Conservation (phyloP, 2,797 vertebrate species). For the Pelochelys cantorii region DNA sequence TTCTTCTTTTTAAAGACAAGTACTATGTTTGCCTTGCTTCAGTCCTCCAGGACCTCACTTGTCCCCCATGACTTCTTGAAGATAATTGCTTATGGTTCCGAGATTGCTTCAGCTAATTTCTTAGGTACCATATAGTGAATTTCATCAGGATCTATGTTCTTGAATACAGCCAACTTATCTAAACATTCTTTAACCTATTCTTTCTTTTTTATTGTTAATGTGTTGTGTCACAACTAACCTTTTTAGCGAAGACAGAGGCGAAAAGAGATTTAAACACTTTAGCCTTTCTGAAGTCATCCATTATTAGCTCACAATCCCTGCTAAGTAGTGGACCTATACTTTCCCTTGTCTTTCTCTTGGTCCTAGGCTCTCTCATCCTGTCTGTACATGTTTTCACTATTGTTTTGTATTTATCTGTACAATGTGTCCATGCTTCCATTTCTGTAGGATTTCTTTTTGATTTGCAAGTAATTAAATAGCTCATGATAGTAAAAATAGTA, state of each 20-base stretch:
- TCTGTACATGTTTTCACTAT: neutral
- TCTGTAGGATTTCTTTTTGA: neutral
- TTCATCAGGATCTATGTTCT: neutral
- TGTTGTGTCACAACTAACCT: neutral
- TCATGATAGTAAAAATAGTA: neutral
- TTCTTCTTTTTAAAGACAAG: neutral
- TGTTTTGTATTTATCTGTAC: neutral
- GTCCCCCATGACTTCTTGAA: neutral
- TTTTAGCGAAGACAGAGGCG: neutral
- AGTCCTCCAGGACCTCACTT: neutral
- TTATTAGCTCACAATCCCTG: neutral
- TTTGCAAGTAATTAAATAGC: neutral
- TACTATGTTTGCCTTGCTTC: neutral
- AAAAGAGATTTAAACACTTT: neutral
- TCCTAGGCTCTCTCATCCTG: neutral
- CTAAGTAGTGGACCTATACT: neutral
- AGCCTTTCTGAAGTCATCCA: neutral
- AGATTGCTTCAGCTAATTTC: neutral
- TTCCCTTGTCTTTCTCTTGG: neutral
- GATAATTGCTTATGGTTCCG: neutral
- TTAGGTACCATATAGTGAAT: neutral
- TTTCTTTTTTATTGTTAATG: neutral
- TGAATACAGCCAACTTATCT: neutral
- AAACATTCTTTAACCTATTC: neutral
- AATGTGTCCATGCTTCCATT: neutral